These are phyloP conservation scores for Drosophila nr. medialis DNA, from an alignment of 2,888 invertebrate species.

Conservation along the genomic window DNA sequence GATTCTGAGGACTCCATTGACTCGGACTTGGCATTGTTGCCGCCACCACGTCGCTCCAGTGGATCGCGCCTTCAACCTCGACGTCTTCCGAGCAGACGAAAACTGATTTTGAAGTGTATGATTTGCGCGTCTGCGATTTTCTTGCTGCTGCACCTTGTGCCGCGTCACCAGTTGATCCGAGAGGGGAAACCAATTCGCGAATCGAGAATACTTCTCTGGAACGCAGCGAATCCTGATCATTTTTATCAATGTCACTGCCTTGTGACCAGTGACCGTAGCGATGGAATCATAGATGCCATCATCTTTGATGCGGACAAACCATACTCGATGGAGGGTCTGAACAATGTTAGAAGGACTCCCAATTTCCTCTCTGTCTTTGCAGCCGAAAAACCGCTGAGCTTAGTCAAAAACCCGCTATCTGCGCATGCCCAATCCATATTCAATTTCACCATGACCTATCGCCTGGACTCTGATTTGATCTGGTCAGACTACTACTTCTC, in stretches of 20 bases:
- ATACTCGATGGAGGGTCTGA: conserved; percentile 35
- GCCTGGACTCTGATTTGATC: conserved; percentile 60
- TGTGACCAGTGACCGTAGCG: conserved; percentile 37
- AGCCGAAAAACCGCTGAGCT: conserved; percentile 25
- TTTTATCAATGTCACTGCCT: conserved; percentile 49
- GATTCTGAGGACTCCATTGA: conserved; percentile 5
- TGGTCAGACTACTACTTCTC: conserved; percentile 54
- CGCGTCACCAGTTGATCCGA: neutral
- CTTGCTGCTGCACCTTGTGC: conserved; percentile 18
- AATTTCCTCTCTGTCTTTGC: conserved; percentile 49
- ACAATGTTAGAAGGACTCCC: conserved; percentile 1
- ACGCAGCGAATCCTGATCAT: conserved; percentile 9
- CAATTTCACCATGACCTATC: conserved; percentile 67
- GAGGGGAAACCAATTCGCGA: accelerated
- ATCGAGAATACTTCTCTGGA: conserved; percentile 57
- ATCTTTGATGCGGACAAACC: conserved; percentile 52
- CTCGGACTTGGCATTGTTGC: conserved; percentile 16
- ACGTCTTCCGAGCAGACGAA: neutral
- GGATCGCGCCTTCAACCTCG: conserved; percentile 18
- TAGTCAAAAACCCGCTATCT: conserved; percentile 5
- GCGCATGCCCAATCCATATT: conserved; percentile 7
- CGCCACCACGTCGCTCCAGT: conserved; percentile 43
- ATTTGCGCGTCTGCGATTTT: conserved; percentile 8
- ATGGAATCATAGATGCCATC: conserved; percentile 48
- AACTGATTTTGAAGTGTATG: conserved; percentile 16